Percentiles rank a stretch among this genome's conserved stretches.
Evolutionary conservation across 2,888 invertebrate species (phyloP).

Genomic region (Meghimatium bilineatum): DNA sequence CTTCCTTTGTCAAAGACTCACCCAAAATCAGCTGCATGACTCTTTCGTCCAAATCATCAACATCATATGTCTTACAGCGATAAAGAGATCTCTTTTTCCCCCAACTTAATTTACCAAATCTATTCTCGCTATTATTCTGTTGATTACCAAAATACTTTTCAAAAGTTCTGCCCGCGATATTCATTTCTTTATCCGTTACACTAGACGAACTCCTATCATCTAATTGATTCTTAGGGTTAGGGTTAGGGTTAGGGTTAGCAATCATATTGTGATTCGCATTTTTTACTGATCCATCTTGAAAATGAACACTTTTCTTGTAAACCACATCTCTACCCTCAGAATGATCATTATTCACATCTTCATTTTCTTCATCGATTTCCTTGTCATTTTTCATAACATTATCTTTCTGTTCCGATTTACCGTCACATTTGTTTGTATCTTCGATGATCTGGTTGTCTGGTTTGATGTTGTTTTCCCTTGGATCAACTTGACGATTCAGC

Average conservation of each 20-base stretch:
- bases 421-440: neutral
- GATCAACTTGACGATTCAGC: conserved; percentile 54
- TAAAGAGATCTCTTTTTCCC: neutral
- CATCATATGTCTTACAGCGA: conserved; percentile 8
- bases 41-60: conserved; percentile 11
- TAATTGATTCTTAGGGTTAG: neutral
- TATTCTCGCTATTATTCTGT: neutral
- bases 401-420: neutral
- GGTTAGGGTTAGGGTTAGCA: neutral
- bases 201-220: no score
- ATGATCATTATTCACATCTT: neutral
- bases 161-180: neutral
- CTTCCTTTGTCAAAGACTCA: neutral
- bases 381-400: neutral
- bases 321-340: neutral
- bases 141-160: neutral
- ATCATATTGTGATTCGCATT: neutral
- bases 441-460: neutral
- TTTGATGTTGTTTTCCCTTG: neutral
- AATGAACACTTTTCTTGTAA: neutral
- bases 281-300: neutral
- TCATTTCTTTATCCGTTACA: neutral
- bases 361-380: neutral
- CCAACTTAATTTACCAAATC: neutral
- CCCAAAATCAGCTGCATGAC: neutral